These are phyloP conservation scores for fruit fly (Drosophila melanogaster) DNA, from an alignment of 1,140 invertebrate genomes.

Conservation along the genomic window DNA sequence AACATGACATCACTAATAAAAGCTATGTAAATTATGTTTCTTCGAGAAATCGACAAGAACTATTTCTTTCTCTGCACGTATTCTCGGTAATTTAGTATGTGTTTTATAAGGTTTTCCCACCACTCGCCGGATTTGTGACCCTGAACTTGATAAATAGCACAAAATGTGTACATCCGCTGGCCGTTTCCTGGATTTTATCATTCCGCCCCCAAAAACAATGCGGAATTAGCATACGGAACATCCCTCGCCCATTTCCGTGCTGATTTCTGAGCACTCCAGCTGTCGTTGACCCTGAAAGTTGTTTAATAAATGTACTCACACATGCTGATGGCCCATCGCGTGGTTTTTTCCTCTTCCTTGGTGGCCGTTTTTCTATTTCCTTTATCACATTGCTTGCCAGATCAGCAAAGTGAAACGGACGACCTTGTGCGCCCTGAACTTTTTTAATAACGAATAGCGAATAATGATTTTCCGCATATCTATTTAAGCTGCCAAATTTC, in stretches of 20 bases:
- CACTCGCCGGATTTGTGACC: constrained; percentile 17
- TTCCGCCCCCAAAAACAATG: constrained; percentile 17
- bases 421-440: constrained; percentile 32
- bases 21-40: too few relatives aligned
- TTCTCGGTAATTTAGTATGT: not conserved
- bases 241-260: constrained; percentile 33
- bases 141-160: constrained; percentile 43
- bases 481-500: constrained; percentile 32
- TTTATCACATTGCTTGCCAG: constrained; percentile 50
- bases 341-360: constrained; percentile 28
- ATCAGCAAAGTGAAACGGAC: constrained; percentile 40
- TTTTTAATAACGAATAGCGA: constrained; percentile 48
- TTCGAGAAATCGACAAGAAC: too few relatives aligned
- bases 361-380: constrained; percentile 39
- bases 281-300: constrained; percentile 60
- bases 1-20: too few relatives aligned
- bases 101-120: not conserved
- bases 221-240: constrained; percentile 41
- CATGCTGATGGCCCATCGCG: constrained; percentile 55
- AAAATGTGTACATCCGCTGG: constrained; percentile 18
- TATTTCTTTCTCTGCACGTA: constrained; percentile 1
- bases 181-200: constrained; percentile 24
- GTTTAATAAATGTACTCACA: constrained; percentile 81
- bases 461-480: constrained; percentile 52
- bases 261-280: constrained; percentile 29